These are phyloP conservation scores for Penaeus monodon DNA, from an alignment of 2,888 invertebrate genomes.

Conservation along the genomic window DNA sequence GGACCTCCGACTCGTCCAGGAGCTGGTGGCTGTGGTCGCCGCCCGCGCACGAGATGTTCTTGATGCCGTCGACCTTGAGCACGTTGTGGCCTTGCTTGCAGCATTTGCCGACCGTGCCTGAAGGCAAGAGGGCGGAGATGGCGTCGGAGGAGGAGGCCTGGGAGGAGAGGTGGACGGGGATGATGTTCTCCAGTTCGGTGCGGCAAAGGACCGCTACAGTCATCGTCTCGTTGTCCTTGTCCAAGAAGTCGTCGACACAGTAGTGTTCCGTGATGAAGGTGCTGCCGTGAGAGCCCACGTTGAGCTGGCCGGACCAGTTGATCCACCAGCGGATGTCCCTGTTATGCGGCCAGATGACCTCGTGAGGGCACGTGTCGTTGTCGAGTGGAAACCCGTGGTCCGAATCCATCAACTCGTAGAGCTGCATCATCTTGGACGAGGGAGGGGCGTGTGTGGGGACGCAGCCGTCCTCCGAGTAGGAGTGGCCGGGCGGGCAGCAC, in stretches of 20 bases:
- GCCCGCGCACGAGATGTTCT: constrained; percentile 11
- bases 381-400: constrained; percentile 41
- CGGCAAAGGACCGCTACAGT: constrained; percentile 47
- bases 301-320: constrained; percentile 51
- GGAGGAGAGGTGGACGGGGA: constrained; percentile 34
- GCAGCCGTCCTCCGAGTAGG: constrained; percentile 38
- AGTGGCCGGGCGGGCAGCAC: constrained; percentile 43
- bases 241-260: constrained; percentile 54
- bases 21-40: constrained; percentile 31
- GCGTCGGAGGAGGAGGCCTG: constrained; percentile 1
- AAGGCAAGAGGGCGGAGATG: too few species aligned
- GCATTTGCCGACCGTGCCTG: constrained; percentile 49
- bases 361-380: constrained; percentile 34
- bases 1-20: constrained; percentile 31
- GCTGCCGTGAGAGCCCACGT: constrained; percentile 17
- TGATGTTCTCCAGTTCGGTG: constrained; percentile 46
- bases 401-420: constrained; percentile 45
- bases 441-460: not conserved
- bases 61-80: not conserved
- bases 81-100: constrained; percentile 51
- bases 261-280: constrained; percentile 42
- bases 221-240: constrained; percentile 2
- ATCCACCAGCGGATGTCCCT: constrained; percentile 56
- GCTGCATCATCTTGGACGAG: constrained; percentile 51
- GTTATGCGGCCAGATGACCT: constrained; percentile 35